phyloP scores from a whole-genome alignment of 2,797 vertebrate species.

The Poeciliopsis presidionis region DNA sequence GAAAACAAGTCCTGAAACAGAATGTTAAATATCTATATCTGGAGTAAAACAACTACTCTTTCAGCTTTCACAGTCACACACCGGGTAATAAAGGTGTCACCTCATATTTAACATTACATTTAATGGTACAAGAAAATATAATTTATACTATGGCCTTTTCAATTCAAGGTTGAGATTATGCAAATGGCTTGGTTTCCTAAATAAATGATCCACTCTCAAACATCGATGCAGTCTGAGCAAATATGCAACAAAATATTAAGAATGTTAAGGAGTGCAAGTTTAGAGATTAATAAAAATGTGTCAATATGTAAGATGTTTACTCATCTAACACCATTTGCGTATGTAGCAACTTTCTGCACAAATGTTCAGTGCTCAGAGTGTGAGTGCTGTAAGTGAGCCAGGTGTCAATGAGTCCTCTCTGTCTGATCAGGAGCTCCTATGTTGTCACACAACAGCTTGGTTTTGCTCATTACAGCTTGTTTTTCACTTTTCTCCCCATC shows the following conservation, averaged over 20 bases:
- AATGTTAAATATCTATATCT: constrained; percentile 26
- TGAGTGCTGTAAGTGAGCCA: constrained; percentile 54
- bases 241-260: constrained; percentile 22
- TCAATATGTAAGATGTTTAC: background rate
- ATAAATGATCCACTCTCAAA: constrained; percentile 35
- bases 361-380: constrained; percentile 30
- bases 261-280: constrained; percentile 10
- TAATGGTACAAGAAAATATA: constrained; percentile 56
- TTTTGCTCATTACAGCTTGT: constrained; percentile 81
- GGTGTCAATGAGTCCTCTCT: constrained; percentile 67
- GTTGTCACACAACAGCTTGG: constrained; percentile 70
- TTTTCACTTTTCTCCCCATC: constrained; percentile 75
- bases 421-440: constrained; percentile 76
- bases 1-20: constrained; percentile 35
- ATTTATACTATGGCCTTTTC: constrained; percentile 72
- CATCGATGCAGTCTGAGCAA: constrained; percentile 21
- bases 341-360: constrained; percentile 29
- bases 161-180: constrained; percentile 53
- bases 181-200: constrained; percentile 66
- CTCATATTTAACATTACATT: constrained; percentile 43
- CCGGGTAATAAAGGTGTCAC: constrained; percentile 39
- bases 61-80: constrained; percentile 41
- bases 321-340: constrained; percentile 1
- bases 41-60: constrained; percentile 42
- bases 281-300: background rate